Evolutionary conservation across 2,797 vertebrate species (phyloP), one percentile per base, ranked within the genome.

Genomic region (Natrix natrix): DNA sequence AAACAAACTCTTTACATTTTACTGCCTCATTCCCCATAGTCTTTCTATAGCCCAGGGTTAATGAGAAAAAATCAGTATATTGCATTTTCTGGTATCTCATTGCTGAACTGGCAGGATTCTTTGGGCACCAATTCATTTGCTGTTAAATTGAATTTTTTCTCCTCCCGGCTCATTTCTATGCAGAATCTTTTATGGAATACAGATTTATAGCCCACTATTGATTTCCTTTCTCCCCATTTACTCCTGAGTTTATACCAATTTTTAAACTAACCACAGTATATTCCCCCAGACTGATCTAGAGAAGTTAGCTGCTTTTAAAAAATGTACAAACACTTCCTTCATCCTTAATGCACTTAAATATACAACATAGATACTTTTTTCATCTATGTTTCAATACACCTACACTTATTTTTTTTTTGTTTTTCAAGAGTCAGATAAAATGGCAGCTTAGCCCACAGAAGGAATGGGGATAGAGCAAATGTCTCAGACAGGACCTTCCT

Each of bases 1-100:
- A 94, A 95, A 61, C 26, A 91, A 93, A 43, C 93, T 94, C 94
- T 95, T 95, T 69, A 93, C 95, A 93, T 94, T 95, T 60, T 94
- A 96, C 92, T 95, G 90, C 66, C 43, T 95, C 88, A 92, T 43
- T 94, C 95, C 90, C 92, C 78, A 69, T 90, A 90, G 97, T 97
- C 96, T 96, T 97, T 93, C 69, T 97, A 94, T 97, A 94, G 93
- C 93, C 96, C 97, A 96, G 95, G 96, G 97, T 97, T 98, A 98
- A 98, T 98, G 97, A 98, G 98, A 94, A 97, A 92, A 97, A 97
- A 97, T 98, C 96, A 97, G 97, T 95, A 97, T 98, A 98, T 98
- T 98, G 98, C 98, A 96, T 93, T 96, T 93, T 91, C 97, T 98
- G 97, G 98, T 98, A 98, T 97, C 96, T 98, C 96, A 92, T 32